Conservation (phyloP, 2,113 vertebrate species). For the Cranoglanis bouderius region DNA sequence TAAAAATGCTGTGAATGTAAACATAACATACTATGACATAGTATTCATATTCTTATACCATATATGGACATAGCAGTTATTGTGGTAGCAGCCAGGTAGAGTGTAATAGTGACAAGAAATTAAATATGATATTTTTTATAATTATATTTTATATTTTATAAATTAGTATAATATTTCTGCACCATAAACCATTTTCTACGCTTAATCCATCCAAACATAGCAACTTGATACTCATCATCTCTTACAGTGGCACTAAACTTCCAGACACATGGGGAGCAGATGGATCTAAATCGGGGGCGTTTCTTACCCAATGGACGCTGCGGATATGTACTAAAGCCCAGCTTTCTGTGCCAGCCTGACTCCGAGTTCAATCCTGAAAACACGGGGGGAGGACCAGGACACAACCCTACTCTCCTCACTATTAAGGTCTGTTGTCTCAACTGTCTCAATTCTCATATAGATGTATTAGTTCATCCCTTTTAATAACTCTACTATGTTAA, state of each 20-base stretch:
- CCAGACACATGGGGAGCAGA: conserved; percentile 89
- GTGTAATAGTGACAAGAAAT: too few relatives aligned
- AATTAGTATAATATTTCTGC: too few relatives aligned
- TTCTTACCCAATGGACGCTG: conserved; percentile 86
- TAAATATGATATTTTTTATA: too few relatives aligned
- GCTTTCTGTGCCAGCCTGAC: conserved; percentile 71
- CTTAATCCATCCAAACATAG: neutral
- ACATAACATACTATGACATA: too few relatives aligned
- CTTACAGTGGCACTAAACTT: conserved; percentile 91
- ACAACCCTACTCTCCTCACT: conserved; percentile 72
- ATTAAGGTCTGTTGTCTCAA: conserved; percentile 68
- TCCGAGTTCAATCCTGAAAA: conserved; percentile 79
- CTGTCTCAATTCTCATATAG: neutral
- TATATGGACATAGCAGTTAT: too few relatives aligned
- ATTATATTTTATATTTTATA: too few relatives aligned
- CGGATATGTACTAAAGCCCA: conserved; percentile 86
- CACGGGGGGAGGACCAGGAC: conserved; percentile 72
- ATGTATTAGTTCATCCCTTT: neutral
- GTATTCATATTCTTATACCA: too few relatives aligned
- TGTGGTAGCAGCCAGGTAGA: too few relatives aligned
- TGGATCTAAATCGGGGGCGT: conserved; percentile 90
- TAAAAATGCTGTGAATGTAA: too few relatives aligned
- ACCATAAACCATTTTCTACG: neutral
- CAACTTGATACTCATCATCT: neutral
- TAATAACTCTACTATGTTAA: neutral